phyloP scores from a whole-genome alignment of 2,888 invertebrate species.

The Gandaritis pyraliata region DNA sequence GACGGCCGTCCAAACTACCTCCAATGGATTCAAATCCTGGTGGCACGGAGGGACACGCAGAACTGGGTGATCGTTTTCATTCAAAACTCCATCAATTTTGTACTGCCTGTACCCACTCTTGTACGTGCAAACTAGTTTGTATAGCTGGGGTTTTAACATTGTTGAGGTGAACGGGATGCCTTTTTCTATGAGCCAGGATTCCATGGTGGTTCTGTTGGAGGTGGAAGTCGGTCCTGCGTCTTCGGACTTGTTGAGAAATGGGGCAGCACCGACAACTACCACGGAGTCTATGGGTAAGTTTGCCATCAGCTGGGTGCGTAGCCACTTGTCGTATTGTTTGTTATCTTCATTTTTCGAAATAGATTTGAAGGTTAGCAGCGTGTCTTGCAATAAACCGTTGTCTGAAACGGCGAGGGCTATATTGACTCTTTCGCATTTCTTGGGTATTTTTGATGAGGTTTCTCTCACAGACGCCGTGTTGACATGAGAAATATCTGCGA shows the following conservation, averaged over 20 bases:
- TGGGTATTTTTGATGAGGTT: background rate
- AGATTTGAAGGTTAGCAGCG: constrained; percentile 8
- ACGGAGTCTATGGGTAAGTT: constrained; percentile 18
- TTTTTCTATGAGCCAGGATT: constrained; percentile 27
- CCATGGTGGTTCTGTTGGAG: constrained; percentile 23
- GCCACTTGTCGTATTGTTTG: constrained; percentile 23
- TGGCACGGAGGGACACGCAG: constrained; percentile 25
- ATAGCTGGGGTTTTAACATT: constrained; percentile 20
- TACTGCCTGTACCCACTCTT: constrained; percentile 21
- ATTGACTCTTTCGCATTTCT: constrained; percentile 6
- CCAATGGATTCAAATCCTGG: constrained; percentile 26
- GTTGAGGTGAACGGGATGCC: constrained; percentile 19
- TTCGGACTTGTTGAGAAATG: constrained; percentile 19
- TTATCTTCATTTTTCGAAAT: constrained; percentile 16
- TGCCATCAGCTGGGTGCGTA: constrained; percentile 15
- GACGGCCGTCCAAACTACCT: constrained; percentile 19
- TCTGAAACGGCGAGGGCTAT: constrained; percentile 16
- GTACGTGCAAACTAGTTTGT: constrained; percentile 49
- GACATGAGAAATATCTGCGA: constrained; percentile 9
- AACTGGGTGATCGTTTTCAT: constrained; percentile 16
- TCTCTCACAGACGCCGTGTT: background rate
- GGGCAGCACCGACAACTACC: constrained; percentile 15
- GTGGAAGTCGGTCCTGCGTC: constrained; percentile 20
- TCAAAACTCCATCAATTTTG: constrained; percentile 17
- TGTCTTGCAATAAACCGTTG: constrained; percentile 6